Conservation (phyloP, 2,888 invertebrate genomes). For the Coenonympha arcania region DNA sequence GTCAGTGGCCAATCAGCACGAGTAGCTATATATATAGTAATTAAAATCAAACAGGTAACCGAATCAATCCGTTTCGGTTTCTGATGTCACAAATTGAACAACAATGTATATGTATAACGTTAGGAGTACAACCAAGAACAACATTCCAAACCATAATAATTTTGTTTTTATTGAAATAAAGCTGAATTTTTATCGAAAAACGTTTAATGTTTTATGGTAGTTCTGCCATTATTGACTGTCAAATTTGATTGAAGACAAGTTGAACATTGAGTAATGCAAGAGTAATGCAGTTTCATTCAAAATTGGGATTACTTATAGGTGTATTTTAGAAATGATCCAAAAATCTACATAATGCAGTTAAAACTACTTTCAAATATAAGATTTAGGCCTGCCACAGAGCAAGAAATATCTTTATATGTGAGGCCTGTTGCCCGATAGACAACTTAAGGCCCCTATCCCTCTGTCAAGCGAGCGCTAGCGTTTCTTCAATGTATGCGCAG, state of each 20-base stretch:
- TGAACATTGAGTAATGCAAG: not conserved
- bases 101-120: slow-evolving; percentile 44
- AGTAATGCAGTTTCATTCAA: not conserved
- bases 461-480: no score
- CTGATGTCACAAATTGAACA: slow-evolving; percentile 37
- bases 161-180: slow-evolving; percentile 14
- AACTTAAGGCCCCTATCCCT: no score
- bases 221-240: slow-evolving; percentile 1
- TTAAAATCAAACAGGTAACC: not conserved
- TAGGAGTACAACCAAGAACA: slow-evolving; percentile 44
- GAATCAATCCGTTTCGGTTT: slow-evolving; percentile 7
- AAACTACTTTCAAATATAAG: no score
- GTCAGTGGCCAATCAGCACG: no score
- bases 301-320: no score
- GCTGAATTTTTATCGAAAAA: not conserved
- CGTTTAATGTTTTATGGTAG: not conserved
- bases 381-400: no score
- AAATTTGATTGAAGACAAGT: not conserved
- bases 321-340: no score
- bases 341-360: not conserved
- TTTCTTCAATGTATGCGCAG: no score
- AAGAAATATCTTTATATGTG: no score
- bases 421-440: no score
- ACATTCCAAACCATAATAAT: slow-evolving; percentile 40
- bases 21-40: no score